Evolutionary conservation across 1,140 invertebrate species (phyloP).

Genomic region (Mya arenaria): DNA sequence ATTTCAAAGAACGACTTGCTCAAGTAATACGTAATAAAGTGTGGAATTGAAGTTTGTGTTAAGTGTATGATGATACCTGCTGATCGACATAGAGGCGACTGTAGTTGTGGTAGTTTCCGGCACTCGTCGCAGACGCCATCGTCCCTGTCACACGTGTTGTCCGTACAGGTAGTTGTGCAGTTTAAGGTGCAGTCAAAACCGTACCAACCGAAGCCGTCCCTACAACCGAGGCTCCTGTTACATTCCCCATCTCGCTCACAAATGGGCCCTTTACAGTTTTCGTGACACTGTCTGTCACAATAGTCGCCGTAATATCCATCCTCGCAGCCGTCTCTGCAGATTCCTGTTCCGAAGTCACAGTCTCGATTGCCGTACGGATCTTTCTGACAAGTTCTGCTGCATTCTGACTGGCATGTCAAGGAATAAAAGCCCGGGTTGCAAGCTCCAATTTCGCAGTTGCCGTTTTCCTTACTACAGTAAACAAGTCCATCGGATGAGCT

Average conservation of each 20-base stretch:
- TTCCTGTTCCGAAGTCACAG: constrained; percentile 1
- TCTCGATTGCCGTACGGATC: neutral
- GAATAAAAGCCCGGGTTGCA: constrained; percentile 15
- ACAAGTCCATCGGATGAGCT: constrained; percentile 1
- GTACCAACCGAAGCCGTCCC: constrained; percentile 18
- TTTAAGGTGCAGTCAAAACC: neutral
- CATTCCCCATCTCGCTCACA: constrained; percentile 28
- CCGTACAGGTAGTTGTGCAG: constrained; percentile 14
- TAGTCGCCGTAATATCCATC: constrained; percentile 17
- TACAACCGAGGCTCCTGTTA: constrained; percentile 5
- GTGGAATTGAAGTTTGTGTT: too few relatives aligned
- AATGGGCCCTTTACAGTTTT: neutral
- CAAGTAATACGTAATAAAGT: too few relatives aligned
- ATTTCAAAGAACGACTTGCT: too few relatives aligned
- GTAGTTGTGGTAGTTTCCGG: neutral
- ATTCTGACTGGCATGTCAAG: neutral
- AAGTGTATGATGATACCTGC: constrained; percentile 37
- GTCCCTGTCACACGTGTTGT: constrained; percentile 34
- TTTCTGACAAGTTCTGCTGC: constrained; percentile 3
- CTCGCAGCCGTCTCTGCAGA: constrained; percentile 23
- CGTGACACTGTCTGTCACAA: constrained; percentile 6
- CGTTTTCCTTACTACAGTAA: constrained; percentile 36
- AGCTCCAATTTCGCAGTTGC: neutral
- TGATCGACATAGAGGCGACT: constrained; percentile 17
- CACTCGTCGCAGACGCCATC: constrained; percentile 21